Conservation (phyloP, 2,113 vertebrate species). For the Ammodytes marinus region DNA sequence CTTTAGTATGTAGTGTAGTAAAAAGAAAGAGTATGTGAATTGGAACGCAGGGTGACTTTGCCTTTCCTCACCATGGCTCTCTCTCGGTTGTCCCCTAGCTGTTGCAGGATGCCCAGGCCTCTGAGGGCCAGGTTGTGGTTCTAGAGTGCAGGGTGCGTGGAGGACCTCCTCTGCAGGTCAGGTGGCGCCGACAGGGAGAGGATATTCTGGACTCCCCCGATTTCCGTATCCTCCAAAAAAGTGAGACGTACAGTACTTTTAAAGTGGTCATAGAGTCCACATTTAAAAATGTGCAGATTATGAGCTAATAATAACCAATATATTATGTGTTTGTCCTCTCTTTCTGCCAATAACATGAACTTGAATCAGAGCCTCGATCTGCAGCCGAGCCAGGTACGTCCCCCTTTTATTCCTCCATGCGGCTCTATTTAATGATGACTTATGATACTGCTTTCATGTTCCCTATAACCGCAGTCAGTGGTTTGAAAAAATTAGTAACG, state of each 20-base stretch:
- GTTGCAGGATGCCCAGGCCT: conserved; percentile 89
- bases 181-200: conserved; percentile 91
- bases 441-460: conserved; percentile 21
- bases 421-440: conserved; percentile 4
- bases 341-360: neutral
- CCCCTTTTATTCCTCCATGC: conserved; percentile 18
- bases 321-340: conserved; percentile 5
- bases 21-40: too few relatives aligned
- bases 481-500: conserved; percentile 14
- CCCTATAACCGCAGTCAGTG: neutral
- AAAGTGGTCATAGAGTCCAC: neutral
- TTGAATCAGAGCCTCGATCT: conserved; percentile 79
- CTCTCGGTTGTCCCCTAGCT: conserved; percentile 77
- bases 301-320: neutral
- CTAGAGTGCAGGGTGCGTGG: conserved; percentile 95
- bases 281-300: neutral
- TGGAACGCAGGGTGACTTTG: too few relatives aligned
- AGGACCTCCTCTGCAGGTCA: conserved; percentile 88
- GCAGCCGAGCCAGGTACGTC: conserved; percentile 79
- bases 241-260: conserved; percentile 80
- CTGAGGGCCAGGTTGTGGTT: conserved; percentile 95
- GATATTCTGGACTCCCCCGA: conserved; percentile 98
- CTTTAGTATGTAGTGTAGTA: too few relatives aligned
- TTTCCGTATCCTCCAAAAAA: conserved; percentile 97
- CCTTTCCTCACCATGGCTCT: neutral